Base-by-base conservation (phyloP, 2,797 vertebrate species). In the Acanthurus leucopareius region DNA sequence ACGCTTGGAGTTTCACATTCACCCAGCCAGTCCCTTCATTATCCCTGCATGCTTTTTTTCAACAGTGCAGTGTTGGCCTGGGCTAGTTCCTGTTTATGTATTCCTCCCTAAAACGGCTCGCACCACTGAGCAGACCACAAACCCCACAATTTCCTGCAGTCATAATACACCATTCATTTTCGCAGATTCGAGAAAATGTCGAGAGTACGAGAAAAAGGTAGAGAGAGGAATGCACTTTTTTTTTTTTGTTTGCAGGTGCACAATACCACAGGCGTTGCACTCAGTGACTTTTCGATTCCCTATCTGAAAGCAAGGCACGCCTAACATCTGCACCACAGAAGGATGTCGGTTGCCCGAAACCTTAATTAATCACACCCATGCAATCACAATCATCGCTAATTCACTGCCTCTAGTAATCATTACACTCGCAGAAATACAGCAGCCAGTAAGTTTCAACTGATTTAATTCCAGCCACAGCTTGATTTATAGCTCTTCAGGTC, bases 61-160 rank as follows among this genome's bases (percentile, higher is more conserved):
- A 14, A 15, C 14, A 14, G 2, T 77, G 60, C 80, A 52, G 44
- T 7, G 3, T 73, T 70, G 64, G 58, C 59, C 57, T 28, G 2
- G 20, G 57, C 70, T 73, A 44, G 84, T 91, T 92, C 87, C 88
- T 92, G 89, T 92, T 92, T 85, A 83, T 76, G 69, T 84, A 75
- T 79, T 83, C 69, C 67, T 85, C 83, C 75, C 66, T 65, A 49
- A 84, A 77, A 67, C 17, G 14, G 63, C 63, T 62, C 10, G 32
- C 77, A 83, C 80, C 73, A 79, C 79, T 52, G 66, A 72, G 64
- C 48, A 49, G 20, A 78, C 76, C 79, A 52, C 79, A 76, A 87
- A 79, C 22, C 59, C 72, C 77, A 75, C 63, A 58, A 61, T 75
- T 86, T 87, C 85, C 77, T 86, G 82, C 35, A 20, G 7, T 75